Evolutionary conservation across 2,113 vertebrate genomes (phyloP).

Genomic region (Protomyctophum bolini): DNA sequence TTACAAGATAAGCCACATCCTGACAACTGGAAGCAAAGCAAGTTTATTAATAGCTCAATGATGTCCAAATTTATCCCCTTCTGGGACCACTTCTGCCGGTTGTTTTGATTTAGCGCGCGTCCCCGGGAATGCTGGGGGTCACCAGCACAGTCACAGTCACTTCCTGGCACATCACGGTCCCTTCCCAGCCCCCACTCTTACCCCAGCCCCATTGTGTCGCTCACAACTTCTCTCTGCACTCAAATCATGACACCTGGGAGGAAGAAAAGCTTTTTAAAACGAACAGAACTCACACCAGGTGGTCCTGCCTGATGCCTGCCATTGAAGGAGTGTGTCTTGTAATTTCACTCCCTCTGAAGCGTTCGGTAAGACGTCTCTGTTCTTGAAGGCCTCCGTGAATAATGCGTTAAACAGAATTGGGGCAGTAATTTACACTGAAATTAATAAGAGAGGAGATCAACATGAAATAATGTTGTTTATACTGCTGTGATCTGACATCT

Average conservation of each 20-base stretch:
- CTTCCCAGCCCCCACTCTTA: too few relatives aligned
- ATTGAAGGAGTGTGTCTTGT: conserved; percentile 31
- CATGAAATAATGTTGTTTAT: conserved; percentile 2
- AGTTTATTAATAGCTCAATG: conserved; percentile 72
- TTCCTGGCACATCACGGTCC: conserved; percentile 65
- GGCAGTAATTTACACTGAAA: conserved; percentile 28
- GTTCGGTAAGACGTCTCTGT: conserved; percentile 25
- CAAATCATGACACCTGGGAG: conserved; percentile 36
- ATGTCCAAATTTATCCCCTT: conserved; percentile 73
- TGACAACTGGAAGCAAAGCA: conserved; percentile 61
- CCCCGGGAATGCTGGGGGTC: conserved; percentile 60
- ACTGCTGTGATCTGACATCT: conserved; percentile 3
- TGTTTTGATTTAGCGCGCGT: conserved; percentile 61
- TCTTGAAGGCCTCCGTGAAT: conserved; percentile 20
- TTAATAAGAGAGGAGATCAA: neutral
- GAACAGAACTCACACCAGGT: conserved; percentile 22
- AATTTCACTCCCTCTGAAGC: conserved; percentile 10
- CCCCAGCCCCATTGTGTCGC: conserved; percentile 19
- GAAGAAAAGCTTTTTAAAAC: conserved; percentile 37
- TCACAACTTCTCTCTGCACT: conserved; percentile 14
- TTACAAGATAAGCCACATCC: conserved; percentile 58
- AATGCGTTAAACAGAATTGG: conserved; percentile 57
- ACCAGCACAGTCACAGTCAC: conserved; percentile 20
- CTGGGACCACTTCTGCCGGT: conserved; percentile 37
- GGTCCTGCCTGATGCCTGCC: conserved; percentile 29